These are phyloP conservation scores for Cylindroiulus punctatus DNA, from an alignment of 2,888 invertebrate genomes.

Conservation along the genomic window DNA sequence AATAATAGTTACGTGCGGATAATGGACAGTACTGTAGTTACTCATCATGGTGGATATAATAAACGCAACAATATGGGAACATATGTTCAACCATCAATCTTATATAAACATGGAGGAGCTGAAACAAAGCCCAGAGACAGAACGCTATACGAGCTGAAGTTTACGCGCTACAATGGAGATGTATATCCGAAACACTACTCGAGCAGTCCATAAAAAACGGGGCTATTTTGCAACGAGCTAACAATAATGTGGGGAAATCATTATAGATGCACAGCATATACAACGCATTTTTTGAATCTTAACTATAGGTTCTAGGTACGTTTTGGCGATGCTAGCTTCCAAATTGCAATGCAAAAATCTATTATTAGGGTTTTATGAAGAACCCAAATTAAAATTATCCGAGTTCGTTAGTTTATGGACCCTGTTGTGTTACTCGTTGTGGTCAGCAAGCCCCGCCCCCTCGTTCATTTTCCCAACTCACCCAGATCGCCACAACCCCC, in stretches of 20 bases:
- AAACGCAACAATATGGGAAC: constrained; percentile 51
- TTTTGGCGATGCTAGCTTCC: too few species aligned
- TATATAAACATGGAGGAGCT: not conserved
- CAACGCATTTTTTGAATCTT: too few species aligned
- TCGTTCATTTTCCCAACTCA: not conserved
- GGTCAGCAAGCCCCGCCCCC: constrained; percentile 32
- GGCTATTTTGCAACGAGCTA: not conserved
- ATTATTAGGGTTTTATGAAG: too few species aligned
- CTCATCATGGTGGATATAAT: constrained; percentile 12
- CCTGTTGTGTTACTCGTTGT: not conserved
- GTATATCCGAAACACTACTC: not conserved
- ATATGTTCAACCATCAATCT: constrained; percentile 44
- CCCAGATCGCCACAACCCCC: not conserved
- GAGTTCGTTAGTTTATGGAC: too few species aligned
- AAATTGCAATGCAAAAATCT: too few species aligned
- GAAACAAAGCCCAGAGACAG: not conserved
- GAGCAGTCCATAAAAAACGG: not conserved
- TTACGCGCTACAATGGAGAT: not conserved
- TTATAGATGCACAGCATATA: not conserved
- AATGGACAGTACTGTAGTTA: not conserved
- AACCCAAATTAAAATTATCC: too few species aligned
- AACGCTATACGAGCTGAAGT: not conserved
- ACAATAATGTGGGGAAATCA: not conserved
- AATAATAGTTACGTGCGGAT: constrained; percentile 36
- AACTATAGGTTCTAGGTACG: too few species aligned